Conservation (phyloP, 2,113 vertebrate genomes). For the Chionomys nivalis region DNA sequence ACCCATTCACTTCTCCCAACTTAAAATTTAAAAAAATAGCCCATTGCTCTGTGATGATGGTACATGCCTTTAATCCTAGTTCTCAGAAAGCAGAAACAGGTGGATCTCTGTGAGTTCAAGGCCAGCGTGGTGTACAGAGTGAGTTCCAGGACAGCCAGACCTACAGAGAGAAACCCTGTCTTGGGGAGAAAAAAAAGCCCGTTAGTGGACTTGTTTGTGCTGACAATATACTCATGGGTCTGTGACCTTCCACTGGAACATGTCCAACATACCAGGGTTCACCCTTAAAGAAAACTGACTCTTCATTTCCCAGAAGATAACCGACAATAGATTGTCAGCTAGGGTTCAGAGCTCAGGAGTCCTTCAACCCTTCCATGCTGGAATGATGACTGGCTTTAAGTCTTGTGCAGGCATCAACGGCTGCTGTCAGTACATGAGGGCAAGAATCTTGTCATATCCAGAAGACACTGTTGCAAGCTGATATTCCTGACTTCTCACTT, state of each 20-base stretch:
- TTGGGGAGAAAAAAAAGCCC: background rate
- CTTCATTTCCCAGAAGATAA: background rate
- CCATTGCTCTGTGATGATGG: background rate
- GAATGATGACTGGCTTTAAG: background rate
- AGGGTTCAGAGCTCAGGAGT: background rate
- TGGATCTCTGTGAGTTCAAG: too few relatives aligned
- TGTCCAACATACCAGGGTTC: background rate
- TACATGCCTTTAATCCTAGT: background rate
- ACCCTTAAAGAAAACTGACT: background rate
- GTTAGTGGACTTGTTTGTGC: background rate
- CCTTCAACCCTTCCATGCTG: background rate
- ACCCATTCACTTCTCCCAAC: background rate
- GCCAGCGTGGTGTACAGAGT: background rate
- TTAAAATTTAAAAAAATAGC: background rate
- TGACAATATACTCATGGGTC: background rate
- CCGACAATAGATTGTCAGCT: background rate
- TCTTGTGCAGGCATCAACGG: background rate
- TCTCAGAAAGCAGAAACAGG: background rate
- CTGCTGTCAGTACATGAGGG: background rate
- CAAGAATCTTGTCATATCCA: background rate
- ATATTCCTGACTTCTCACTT: too few relatives aligned
- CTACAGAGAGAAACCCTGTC: background rate
- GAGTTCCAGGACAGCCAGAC: background rate
- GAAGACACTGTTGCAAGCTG: background rate
- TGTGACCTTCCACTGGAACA: background rate